Conservation (phyloP, 2,113 vertebrate species). For the Eonycteris spelaea region DNA sequence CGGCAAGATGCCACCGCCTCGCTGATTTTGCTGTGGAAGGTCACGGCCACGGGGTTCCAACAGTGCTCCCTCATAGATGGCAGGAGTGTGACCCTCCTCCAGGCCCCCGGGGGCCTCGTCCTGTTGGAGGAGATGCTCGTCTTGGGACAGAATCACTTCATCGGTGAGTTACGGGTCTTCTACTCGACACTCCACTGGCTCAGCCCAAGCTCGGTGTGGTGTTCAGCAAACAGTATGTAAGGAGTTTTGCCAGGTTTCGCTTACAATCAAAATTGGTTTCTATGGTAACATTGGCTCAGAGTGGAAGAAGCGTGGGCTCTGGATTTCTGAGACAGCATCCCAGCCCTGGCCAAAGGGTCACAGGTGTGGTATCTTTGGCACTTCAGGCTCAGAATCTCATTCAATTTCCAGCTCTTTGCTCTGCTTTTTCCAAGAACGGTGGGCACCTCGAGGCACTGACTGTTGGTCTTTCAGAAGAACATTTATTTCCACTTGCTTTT, state of each 20-base stretch:
- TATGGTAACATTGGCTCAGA: neutral
- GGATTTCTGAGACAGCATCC: neutral
- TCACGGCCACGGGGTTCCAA: constrained; percentile 89
- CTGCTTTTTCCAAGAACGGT: neutral
- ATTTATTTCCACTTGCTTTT: neutral
- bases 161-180: constrained; percentile 85
- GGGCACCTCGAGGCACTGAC: neutral
- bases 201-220: neutral
- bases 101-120: constrained; percentile 90
- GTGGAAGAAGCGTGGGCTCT: fast-evolving
- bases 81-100: constrained; percentile 89
- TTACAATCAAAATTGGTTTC: neutral
- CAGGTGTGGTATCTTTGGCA: neutral
- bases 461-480: neutral
- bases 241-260: neutral
- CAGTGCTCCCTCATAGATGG: constrained; percentile 93
- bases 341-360: fast-evolving
- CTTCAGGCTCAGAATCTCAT: fast-evolving
- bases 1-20: constrained; percentile 90
- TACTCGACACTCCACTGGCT: neutral
- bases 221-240: fast-evolving
- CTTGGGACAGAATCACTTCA: constrained; percentile 95
- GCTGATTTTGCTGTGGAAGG: constrained; percentile 91
- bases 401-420: neutral
- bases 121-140: constrained; percentile 90